Evolutionary conservation across 2,797 vertebrate species (phyloP).

Genomic region (Rhinogobio ventralis): DNA sequence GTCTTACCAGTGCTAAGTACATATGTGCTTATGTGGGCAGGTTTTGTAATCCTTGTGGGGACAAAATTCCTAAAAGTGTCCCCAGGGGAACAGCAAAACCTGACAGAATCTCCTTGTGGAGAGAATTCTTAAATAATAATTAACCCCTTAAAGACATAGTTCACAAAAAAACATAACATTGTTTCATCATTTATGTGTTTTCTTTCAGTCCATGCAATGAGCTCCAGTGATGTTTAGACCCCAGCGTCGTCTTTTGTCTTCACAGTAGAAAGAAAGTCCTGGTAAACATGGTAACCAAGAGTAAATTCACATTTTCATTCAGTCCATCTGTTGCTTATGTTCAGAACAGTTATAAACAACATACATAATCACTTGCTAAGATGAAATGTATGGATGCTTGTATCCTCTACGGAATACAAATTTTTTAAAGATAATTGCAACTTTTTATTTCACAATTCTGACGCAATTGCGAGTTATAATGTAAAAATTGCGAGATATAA

Average conservation of each 20-base stretch:
- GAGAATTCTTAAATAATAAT: neutral
- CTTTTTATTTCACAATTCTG: too few relatives aligned
- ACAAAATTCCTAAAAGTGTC: slow-evolving; percentile 7
- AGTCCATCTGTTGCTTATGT: neutral
- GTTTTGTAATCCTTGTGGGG: slow-evolving; percentile 11
- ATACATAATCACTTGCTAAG: neutral
- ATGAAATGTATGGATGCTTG: neutral
- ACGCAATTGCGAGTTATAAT: too few relatives aligned
- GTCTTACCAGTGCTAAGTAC: slow-evolving; percentile 27
- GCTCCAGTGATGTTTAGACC: neutral
- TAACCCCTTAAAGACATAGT: neutral
- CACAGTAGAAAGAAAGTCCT: neutral
- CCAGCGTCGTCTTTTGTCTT: neutral
- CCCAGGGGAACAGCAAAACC: slow-evolving; percentile 57
- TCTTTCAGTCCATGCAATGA: neutral
- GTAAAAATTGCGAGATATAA: too few relatives aligned
- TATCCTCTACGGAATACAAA: neutral
- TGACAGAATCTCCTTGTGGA: neutral
- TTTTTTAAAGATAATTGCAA: too few relatives aligned
- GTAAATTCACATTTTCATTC: neutral
- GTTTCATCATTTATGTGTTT: neutral
- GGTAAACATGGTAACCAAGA: neutral
- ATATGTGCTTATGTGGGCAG: slow-evolving; percentile 24
- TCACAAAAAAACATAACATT: too few relatives aligned
- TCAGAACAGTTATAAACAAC: neutral